Evolutionary conservation across 2,113 vertebrate genomes (phyloP), one percentile per base, ranked within the genome.

Genomic region (Ophiodon elongatus): DNA sequence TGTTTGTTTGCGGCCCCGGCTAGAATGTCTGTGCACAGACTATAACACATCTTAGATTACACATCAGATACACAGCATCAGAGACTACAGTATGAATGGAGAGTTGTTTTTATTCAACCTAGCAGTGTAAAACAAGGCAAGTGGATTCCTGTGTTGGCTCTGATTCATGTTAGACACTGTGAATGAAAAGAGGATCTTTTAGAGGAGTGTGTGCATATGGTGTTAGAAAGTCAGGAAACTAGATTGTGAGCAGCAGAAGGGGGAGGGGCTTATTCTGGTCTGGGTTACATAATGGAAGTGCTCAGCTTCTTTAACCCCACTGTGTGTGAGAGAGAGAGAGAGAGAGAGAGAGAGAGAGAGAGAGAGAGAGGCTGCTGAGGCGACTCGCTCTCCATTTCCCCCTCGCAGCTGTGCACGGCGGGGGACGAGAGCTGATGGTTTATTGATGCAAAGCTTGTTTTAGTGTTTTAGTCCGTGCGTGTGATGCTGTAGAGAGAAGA

Each of bases 231-330:
- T 23, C 73, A 25, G 57, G 37, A 73, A 65, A 75, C 59, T 39
- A 73, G 70, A 73, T 19, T 75, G 76, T 54, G 72, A 80, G 60
- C 73, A 67, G 39, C 57, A 63, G 85, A 67, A 45, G 1, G 56
- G 14, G 3, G 94, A 85, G 93, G 94, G 85, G 92, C 89, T 85
- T 90, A 31, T 62, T 65, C 56, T 69, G 43, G 15, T 50, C 2
- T 21, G 54, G 39, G 87, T 95, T 95, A 94, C 92, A 91, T 95
- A 95, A 94, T 91, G 68, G 79, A 66, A 89, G 80, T 68, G 83
- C 71, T 74, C 37, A 17, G 76, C 76, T 77, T 79, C 72, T 82
- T 80, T 89, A 87, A 85, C 82, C 71, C 80, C n/a, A n/a, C n/a
- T n/a, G n/a, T n/a, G n/a, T n/a, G n/a, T n/a, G n/a, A n/a, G n/a